These are phyloP conservation scores for Lucilia sericata DNA, from an alignment of 1,140 invertebrate genomes.

Conservation along the genomic window DNA sequence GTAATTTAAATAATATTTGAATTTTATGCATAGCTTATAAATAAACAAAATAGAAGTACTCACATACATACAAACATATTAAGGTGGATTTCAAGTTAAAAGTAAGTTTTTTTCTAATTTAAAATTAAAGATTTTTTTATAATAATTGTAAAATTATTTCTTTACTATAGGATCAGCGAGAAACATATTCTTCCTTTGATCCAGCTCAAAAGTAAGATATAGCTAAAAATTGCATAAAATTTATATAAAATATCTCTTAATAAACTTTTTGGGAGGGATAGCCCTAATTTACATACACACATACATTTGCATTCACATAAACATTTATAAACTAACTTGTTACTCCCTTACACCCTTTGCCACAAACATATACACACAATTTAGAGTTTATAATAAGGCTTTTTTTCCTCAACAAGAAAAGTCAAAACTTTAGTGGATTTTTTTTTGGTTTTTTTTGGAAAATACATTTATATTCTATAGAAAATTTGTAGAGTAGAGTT, in stretches of 20 bases:
- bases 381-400: conserved; percentile 23
- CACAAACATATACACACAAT: neutral
- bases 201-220: too few relatives aligned
- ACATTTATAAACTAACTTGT: conserved; percentile 17
- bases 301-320: neutral
- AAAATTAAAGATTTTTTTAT: too few relatives aligned
- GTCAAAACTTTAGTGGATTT: conserved; percentile 14
- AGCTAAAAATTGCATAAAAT: too few relatives aligned
- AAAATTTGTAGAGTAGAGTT: conserved; percentile 16
- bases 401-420: conserved; percentile 8
- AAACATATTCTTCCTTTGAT: too few relatives aligned
- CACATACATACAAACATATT: neutral
- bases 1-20: conserved; percentile 30
- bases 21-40: conserved; percentile 27
- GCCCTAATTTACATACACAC: neutral
- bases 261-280: too few relatives aligned
- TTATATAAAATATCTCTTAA: too few relatives aligned
- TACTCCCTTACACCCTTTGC: neutral
- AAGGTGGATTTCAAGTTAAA: neutral
- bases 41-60: neutral
- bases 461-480: neutral
- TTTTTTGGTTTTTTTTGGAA: neutral
- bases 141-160: too few relatives aligned
- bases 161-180: too few relatives aligned
- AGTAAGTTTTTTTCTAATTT: too few relatives aligned